Evolutionary conservation across 2,888 invertebrate genomes (phyloP).

Genomic region (Hanleya hanleyi): DNA sequence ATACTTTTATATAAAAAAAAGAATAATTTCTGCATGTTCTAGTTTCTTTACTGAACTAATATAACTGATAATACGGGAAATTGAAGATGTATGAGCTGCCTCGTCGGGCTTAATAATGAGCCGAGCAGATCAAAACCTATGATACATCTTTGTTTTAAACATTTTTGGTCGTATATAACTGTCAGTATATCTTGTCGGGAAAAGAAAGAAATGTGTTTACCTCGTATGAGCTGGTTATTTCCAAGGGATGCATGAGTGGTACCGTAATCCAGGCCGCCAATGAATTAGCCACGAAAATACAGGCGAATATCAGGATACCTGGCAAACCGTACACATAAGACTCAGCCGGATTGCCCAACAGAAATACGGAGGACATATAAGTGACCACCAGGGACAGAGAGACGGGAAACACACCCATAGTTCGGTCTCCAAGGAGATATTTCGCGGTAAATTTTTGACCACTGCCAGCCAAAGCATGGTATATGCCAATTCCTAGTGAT

Average conservation of each 20-base stretch:
- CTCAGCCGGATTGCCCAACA: not conserved
- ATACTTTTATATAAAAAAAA: too few species aligned
- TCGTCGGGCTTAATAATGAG: too few species aligned
- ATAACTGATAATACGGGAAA: too few species aligned
- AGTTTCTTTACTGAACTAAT: too few species aligned
- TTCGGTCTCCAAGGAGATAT: not conserved
- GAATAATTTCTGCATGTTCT: too few species aligned
- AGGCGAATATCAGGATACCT: not conserved
- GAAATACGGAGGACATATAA: constrained; percentile 2
- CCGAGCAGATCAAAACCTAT: too few species aligned
- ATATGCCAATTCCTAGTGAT: not conserved
- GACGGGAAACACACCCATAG: not conserved
- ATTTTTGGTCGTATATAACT: too few species aligned
- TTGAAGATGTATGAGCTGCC: too few species aligned
- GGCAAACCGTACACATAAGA: not conserved
- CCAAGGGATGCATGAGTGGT: constrained; percentile 48
- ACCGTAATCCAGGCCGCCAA: not conserved
- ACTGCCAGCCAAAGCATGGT: not conserved
- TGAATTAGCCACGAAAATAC: not conserved
- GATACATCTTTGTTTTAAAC: too few species aligned
- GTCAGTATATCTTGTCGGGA: too few species aligned
- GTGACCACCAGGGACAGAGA: not conserved
- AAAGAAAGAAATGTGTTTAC: too few species aligned
- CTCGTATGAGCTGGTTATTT: constrained; percentile 53
- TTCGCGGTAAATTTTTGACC: not conserved